A percentile compares a stretch with the other conserved stretches of the same genome.
These are phyloP conservation scores for Alligator sinensis DNA, from an alignment of 2,113 vertebrate genomes.

Conservation along the genomic window DNA sequence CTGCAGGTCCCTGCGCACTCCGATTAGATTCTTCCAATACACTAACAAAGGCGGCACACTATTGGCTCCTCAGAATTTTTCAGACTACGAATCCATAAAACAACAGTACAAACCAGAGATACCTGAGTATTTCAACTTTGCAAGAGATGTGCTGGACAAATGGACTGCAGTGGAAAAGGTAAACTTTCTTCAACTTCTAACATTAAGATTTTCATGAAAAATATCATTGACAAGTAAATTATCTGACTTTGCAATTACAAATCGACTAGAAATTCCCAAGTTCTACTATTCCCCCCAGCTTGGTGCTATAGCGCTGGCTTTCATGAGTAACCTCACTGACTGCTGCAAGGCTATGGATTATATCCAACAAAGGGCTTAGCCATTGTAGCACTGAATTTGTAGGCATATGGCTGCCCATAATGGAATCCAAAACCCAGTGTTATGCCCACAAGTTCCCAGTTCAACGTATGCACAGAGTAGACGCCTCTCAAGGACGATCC, in stretches of 20 bases:
- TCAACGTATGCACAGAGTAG: no score
- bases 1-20: neutral
- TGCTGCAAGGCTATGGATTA: neutral
- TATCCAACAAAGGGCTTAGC: no score
- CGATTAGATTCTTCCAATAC: conserved; percentile 17
- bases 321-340: neutral
- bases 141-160: conserved; percentile 83
- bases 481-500: no score
- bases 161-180: conserved; percentile 86
- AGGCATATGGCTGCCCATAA: no score
- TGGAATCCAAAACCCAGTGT: no score
- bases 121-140: conserved; percentile 87
- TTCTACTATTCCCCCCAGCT: neutral
- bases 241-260: neutral
- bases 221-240: neutral
- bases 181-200: neutral
- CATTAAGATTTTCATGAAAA: neutral
- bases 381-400: no score
- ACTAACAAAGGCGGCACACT: conserved; percentile 21
- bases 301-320: neutral
- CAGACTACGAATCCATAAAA: conserved; percentile 78
- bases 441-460: no score
- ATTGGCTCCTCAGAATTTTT: conserved; percentile 76
- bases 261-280: neutral
- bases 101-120: conserved; percentile 73